These are phyloP conservation scores for Oenanthe oenanthe DNA, from an alignment of 2,113 vertebrate species.

Conservation along the genomic window DNA sequence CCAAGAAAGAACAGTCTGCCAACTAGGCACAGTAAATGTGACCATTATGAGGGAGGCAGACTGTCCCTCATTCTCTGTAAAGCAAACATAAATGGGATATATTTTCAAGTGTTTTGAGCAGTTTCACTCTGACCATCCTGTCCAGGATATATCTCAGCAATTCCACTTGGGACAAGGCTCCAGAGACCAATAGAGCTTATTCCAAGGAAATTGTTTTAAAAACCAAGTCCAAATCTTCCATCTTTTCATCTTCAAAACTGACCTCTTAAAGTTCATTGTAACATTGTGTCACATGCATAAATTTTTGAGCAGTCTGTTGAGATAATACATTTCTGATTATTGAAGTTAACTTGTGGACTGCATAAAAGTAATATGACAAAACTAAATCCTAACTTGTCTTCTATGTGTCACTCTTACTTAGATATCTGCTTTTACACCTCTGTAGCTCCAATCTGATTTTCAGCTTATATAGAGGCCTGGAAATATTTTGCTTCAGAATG, in stretches of 20 bases:
- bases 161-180: neutral
- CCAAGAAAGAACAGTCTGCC: neutral
- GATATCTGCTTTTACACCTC: neutral
- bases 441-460: neutral
- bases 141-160: neutral
- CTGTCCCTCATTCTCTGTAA: neutral
- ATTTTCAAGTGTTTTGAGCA: neutral
- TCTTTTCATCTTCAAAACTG: neutral
- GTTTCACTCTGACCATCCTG: neutral
- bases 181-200: neutral
- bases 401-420: neutral
- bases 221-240: neutral
- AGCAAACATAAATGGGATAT: neutral
- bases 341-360: accelerated
- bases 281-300: neutral
- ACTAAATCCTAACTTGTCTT: neutral
- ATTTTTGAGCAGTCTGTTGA: neutral
- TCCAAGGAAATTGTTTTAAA: neutral
- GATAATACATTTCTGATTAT: neutral
- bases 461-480: neutral
- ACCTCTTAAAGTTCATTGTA: neutral
- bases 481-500: neutral
- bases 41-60: neutral
- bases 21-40: neutral
- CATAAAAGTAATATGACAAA: neutral